A percentile compares a stretch with the other conserved stretches of the same genome.
These are phyloP conservation scores for Opisthograptis luteolata DNA, from an alignment of 2,888 invertebrate genomes.

Conservation along the genomic window DNA sequence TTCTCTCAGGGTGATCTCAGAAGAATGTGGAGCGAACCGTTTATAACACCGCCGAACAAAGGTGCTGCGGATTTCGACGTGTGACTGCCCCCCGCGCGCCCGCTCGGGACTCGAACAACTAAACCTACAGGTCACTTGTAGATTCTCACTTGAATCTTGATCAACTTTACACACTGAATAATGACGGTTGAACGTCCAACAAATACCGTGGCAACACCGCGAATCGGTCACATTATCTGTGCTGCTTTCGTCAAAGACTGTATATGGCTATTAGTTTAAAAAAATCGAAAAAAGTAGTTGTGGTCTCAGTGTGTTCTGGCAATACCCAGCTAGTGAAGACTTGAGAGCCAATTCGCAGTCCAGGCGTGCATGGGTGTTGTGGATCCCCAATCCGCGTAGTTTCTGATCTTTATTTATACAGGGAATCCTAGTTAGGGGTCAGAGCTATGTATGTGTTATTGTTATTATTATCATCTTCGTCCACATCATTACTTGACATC, in stretches of 20 bases:
- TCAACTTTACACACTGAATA: not conserved
- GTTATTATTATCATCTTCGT: no score
- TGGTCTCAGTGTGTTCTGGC: no score
- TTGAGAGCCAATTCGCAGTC: no score
- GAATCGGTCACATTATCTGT: not conserved
- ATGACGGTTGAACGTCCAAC: constrained; percentile 5
- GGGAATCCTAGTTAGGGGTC: no score
- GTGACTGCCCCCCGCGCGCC: constrained; percentile 52
- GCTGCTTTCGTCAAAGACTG: constrained; percentile 27
- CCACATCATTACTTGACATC: no score
- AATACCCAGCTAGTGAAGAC: no score
- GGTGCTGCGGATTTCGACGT: constrained; percentile 78
- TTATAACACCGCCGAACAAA: constrained; percentile 92
- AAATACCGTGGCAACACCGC: not conserved
- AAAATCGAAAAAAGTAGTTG: no score
- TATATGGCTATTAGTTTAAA: no score
- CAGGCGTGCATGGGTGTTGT: no score
- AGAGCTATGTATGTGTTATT: no score
- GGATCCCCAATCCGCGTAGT: no score
- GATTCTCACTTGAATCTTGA: constrained; percentile 1
- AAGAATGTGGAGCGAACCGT: constrained; percentile 99
- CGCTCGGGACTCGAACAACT: constrained; percentile 22
- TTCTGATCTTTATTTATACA: no score
- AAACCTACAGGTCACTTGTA: constrained; percentile 14
- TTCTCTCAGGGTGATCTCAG: constrained; percentile 93